Percentiles rank a stretch among this genome's conserved stretches.
phyloP scores from a whole-genome alignment of 1,140 invertebrate species.

The Drosophila pruinosa region DNA sequence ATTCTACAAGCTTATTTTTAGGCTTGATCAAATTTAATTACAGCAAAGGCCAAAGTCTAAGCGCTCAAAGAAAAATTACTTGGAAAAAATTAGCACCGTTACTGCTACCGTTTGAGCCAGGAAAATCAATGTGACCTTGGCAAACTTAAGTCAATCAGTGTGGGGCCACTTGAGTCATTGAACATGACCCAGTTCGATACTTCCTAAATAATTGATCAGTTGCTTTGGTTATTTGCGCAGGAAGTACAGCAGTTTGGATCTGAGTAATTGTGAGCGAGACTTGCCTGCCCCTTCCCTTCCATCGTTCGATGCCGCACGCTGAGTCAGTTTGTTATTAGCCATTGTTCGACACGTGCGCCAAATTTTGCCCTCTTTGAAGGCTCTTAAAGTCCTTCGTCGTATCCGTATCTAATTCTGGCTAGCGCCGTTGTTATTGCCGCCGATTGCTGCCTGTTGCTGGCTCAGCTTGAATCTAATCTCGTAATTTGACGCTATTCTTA shows the following conservation, averaged over 20 bases:
- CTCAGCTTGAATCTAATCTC: constrained; percentile 10
- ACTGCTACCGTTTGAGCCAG: constrained; percentile 4
- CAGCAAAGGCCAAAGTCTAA: constrained; percentile 2
- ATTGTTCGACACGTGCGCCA: constrained; percentile 11
- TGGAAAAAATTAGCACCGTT: constrained; percentile 40
- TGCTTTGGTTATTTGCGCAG: constrained; percentile 38
- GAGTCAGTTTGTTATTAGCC: background rate
- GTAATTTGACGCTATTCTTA: constrained; percentile 32
- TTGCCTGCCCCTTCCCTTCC: background rate
- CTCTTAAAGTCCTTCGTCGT: constrained; percentile 13
- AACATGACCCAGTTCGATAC: constrained; percentile 77
- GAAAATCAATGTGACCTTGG: constrained; percentile 72
- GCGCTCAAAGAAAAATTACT: constrained; percentile 56
- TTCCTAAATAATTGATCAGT: constrained; percentile 76
- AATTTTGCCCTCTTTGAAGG: background rate
- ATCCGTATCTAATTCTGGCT: constrained; percentile 19
- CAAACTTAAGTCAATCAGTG: constrained; percentile 69
- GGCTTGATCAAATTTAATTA: constrained; percentile 53
- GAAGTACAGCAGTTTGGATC: constrained; percentile 34
- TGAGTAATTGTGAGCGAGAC: constrained; percentile 7
- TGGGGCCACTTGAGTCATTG: constrained; percentile 44
- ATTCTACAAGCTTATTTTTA: constrained; percentile 26
- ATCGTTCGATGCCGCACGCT: background rate
- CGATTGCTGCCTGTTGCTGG: constrained; percentile 11
- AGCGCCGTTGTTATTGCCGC: background rate